Conservation (phyloP, 2,888 invertebrate genomes). For the Idaea dimidiata region DNA sequence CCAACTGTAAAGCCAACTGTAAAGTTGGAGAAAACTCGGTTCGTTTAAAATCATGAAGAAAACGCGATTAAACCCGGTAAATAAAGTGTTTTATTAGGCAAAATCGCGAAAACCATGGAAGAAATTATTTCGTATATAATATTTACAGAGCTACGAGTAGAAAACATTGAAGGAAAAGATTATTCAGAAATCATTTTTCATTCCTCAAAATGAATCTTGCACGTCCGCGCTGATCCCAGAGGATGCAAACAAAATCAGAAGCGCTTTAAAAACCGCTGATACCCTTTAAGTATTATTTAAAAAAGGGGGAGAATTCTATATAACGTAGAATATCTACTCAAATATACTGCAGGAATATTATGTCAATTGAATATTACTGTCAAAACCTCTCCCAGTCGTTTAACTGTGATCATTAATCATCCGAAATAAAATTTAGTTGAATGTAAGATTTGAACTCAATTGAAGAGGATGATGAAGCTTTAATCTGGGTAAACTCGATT, state of each 20-base stretch:
- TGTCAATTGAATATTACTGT: constrained; percentile 51
- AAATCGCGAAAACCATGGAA: no score
- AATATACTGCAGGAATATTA: constrained; percentile 58
- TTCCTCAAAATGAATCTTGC: constrained; percentile 36
- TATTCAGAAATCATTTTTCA: constrained; percentile 47
- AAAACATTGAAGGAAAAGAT: constrained; percentile 11
- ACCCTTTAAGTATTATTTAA: constrained; percentile 54
- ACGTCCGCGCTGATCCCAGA: constrained; percentile 41
- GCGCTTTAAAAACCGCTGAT: constrained; percentile 41
- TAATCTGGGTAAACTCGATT: not conserved
- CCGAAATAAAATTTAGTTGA: constrained; percentile 16
- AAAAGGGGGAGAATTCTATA: constrained; percentile 48
- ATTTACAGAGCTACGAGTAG: not conserved
- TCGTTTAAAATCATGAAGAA: no score
- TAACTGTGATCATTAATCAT: constrained; percentile 73
- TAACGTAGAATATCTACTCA: constrained; percentile 13
- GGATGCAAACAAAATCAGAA: constrained; percentile 53
- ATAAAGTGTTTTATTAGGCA: no score
- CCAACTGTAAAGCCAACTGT: no score
- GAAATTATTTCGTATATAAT: constrained; percentile 11
- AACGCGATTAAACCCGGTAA: no score
- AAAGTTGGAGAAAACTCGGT: no score
- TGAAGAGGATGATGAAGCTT: constrained; percentile 1
- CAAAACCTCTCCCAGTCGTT: constrained; percentile 59
- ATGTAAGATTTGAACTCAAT: not conserved